Conservation (phyloP, 2,888 invertebrate genomes). For the Subacronicta megacephala region DNA sequence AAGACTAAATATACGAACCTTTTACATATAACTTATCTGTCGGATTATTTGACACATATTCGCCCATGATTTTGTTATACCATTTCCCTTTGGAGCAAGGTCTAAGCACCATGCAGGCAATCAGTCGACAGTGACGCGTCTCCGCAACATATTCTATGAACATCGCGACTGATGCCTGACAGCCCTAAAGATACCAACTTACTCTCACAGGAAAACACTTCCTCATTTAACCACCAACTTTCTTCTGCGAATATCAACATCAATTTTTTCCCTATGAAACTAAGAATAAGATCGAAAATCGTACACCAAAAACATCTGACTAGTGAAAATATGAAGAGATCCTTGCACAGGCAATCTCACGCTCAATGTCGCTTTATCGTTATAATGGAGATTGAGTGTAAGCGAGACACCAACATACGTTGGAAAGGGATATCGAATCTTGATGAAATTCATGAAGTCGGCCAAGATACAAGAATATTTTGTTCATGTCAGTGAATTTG, state of each 20-base stretch:
- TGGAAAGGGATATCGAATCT: conserved; percentile 56
- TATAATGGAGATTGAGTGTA: conserved; percentile 82
- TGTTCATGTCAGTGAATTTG: conserved; percentile 63
- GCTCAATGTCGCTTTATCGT: conserved; percentile 86
- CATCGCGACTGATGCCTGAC: conserved; percentile 66
- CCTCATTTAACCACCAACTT: conserved; percentile 67
- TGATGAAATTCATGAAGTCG: conserved; percentile 82
- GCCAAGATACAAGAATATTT: conserved; percentile 68
- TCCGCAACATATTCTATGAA: conserved; percentile 52
- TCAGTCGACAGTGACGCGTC: conserved; percentile 13
- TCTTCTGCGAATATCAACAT: conserved; percentile 12
- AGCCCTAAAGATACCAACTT: conserved; percentile 69
- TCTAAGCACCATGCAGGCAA: conserved; percentile 6
- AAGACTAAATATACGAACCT: not conserved
- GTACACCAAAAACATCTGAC: conserved; percentile 35
- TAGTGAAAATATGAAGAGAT: conserved; percentile 48
- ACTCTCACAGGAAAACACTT: conserved; percentile 78
- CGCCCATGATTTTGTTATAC: conserved; percentile 36
- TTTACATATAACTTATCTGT: conserved; percentile 36
- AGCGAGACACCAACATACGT: conserved; percentile 58
- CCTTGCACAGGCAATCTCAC: conserved; percentile 80
- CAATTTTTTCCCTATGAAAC: conserved; percentile 22
- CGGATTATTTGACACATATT: conserved; percentile 44
- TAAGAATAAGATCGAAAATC: conserved; percentile 51
- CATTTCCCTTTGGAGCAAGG: conserved; percentile 19